Evolutionary conservation across 2,888 invertebrate genomes (phyloP).

Genomic region (Griposia aprilina): DNA sequence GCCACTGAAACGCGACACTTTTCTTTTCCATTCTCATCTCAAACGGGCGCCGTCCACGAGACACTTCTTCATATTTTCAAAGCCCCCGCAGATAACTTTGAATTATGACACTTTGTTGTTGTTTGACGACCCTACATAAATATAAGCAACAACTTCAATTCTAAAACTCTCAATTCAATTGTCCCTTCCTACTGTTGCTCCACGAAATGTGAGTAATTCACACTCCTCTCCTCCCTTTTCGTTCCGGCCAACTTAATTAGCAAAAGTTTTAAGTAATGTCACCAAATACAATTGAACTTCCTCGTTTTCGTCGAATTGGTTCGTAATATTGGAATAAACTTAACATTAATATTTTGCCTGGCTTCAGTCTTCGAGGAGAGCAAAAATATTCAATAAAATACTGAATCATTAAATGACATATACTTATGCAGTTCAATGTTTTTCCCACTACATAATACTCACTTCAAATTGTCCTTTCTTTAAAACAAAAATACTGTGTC

Average conservation of each 20-base stretch:
- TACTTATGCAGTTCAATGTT: neutral
- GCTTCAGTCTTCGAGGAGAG: neutral
- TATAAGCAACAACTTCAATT: constrained; percentile 65
- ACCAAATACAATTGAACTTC: constrained; percentile 42
- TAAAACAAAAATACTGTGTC: neutral
- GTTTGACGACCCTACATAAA: constrained; percentile 72
- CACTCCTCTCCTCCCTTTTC: constrained; percentile 53
- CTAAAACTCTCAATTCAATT: constrained; percentile 68
- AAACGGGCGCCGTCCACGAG: constrained; percentile 57
- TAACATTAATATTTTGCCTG: neutral
- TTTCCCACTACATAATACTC: neutral
- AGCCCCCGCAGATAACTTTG: constrained; percentile 72
- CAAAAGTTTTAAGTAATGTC: constrained; percentile 55
- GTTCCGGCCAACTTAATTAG: constrained; percentile 58
- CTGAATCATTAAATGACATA: neutral
- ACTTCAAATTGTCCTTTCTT: no score
- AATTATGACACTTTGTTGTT: constrained; percentile 79
- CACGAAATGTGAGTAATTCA: constrained; percentile 54
- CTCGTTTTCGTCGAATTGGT: constrained; percentile 6
- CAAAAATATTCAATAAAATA: neutral
- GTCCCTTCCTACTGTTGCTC: constrained; percentile 49
- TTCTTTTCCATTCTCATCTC: constrained; percentile 64
- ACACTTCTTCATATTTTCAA: constrained; percentile 66
- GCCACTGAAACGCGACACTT: constrained; percentile 66
- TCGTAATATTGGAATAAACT: constrained; percentile 24